Base-by-base conservation (phyloP, 1,140 invertebrate genomes). In the Teleopsis dalmanni region DNA sequence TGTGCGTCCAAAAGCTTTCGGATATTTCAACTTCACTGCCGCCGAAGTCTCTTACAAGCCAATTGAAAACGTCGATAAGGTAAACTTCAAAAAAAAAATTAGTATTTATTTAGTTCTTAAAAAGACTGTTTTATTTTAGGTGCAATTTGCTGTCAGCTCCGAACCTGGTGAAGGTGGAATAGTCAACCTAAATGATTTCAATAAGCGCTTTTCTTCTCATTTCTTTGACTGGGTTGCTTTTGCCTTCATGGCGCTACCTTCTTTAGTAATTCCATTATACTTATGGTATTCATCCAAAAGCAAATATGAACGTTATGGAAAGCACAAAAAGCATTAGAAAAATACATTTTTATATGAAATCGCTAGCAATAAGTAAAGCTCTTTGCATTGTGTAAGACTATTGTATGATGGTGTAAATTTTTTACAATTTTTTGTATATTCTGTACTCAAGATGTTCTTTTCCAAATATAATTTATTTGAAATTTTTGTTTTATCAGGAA, bases 141-240 rank as follows among this genome's bases (percentile, higher is more conserved):
- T 87, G 25, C 84, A 94, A 78, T 77, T 87, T 71, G 87, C 89
- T 18, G 83, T 89, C 56, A 95, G 91, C 62, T 97, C 91, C 64
- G 90, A 96, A 61, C 95, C 95, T 48, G 96, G 96, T 56, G 91
- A 98, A 75, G 94, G 93, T 53, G 85, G 86, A 38, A 96, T 99
- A 71, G 89, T 96, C 54, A 86, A 91, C 18, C 91, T 88, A 74
- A 87, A 87, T 63, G 95, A 98, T 72, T 99, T 93, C 71, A 92
- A 98, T 71, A 91, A 95, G 70, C 91, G 93, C 69, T 99, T 98
- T 76, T 98, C 94, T 45, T 94, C 93, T 26, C 95, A 97, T 76
- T 85, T 93, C 63, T 87, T 95, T 46, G 94, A 98, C 71, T 99
- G 95, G 95, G 76, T 85, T 38, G 89, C 92, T 23, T 99, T 98